These are phyloP conservation scores for Ceratosolen solmsi DNA, from an alignment of 1,140 invertebrate genomes.

Conservation along the genomic window DNA sequence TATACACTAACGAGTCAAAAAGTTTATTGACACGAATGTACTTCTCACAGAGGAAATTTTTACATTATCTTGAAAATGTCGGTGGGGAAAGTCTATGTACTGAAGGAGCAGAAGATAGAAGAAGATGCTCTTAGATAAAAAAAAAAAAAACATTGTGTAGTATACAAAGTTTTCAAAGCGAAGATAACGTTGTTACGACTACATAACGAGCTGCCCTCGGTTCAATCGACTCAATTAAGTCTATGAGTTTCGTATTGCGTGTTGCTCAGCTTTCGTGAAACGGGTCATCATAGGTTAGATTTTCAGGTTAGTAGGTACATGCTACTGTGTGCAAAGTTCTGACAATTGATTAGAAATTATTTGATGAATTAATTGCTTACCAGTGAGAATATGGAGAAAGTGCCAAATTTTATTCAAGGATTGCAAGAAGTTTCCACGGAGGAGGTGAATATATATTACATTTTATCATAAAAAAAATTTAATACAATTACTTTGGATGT, in stretches of 20 bases:
- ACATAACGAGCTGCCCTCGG: neutral
- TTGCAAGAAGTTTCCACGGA: conserved; percentile 15
- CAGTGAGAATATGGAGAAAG: neutral
- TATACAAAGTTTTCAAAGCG: conserved; percentile 17
- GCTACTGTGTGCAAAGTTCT: neutral
- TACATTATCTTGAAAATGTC: conserved; percentile 16
- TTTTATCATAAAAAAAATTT: neutral
- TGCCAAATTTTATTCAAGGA: conserved; percentile 2
- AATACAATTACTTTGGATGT: neutral
- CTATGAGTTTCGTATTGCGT: neutral
- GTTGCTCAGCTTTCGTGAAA: neutral
- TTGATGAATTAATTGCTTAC: neutral
- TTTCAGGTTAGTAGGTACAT: neutral
- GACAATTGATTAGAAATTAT: neutral
- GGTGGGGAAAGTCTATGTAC: neutral
- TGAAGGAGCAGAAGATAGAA: neutral
- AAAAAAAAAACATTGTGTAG: neutral
- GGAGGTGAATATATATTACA: conserved; percentile 10
- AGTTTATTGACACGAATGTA: neutral
- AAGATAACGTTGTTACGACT: conserved; percentile 25
- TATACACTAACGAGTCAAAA: neutral
- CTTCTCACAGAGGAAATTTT: conserved; percentile 18
- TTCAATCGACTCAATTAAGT: neutral
- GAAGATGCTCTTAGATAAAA: neutral
- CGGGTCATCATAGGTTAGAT: neutral